Percentiles rank a stretch among this genome's conserved stretches.
These are phyloP conservation scores for Parasteatoda tepidariorum DNA, from an alignment of 1,140 invertebrate genomes.

Conservation along the genomic window DNA sequence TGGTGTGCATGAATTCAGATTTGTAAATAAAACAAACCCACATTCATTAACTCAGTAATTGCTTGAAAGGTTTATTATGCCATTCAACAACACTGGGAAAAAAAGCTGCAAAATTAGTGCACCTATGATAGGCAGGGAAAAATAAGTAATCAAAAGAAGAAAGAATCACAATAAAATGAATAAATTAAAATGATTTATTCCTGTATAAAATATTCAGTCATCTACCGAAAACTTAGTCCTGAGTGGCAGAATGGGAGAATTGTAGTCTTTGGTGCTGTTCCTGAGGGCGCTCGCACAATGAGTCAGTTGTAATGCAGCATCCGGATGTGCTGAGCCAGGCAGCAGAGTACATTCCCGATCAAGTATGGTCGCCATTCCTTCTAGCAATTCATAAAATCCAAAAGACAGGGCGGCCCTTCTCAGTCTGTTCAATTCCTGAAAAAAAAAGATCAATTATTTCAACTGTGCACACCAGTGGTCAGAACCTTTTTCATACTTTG, in stretches of 20 bases:
- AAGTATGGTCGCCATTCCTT: constrained; percentile 76
- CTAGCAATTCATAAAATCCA: constrained; percentile 77
- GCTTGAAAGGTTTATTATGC: too few species aligned
- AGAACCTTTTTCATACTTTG: not conserved
- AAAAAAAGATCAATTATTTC: constrained; percentile 1
- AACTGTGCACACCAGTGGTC: not conserved
- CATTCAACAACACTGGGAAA: too few species aligned
- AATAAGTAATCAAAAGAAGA: too few species aligned
- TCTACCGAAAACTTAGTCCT: constrained; percentile 52
- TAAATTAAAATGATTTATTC: too few species aligned
- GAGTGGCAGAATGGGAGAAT: constrained; percentile 41
- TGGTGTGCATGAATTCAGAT: too few species aligned
- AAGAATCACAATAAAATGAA: too few species aligned
- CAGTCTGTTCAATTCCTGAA: constrained; percentile 89
- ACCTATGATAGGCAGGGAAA: too few species aligned
- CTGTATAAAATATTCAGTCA: too few species aligned
- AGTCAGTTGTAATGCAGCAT: constrained; percentile 88
- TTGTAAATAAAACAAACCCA: too few species aligned
- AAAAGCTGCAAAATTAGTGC: too few species aligned
- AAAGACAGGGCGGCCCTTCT: constrained; percentile 88
- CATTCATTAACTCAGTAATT: too few species aligned
- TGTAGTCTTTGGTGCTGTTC: constrained; percentile 65
- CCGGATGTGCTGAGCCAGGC: constrained; percentile 81
- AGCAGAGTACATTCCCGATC: constrained; percentile 89
- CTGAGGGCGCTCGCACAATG: constrained; percentile 83